phyloP scores from a whole-genome alignment of 2,797 vertebrate genomes.

The Leucoraja ocellata region DNA sequence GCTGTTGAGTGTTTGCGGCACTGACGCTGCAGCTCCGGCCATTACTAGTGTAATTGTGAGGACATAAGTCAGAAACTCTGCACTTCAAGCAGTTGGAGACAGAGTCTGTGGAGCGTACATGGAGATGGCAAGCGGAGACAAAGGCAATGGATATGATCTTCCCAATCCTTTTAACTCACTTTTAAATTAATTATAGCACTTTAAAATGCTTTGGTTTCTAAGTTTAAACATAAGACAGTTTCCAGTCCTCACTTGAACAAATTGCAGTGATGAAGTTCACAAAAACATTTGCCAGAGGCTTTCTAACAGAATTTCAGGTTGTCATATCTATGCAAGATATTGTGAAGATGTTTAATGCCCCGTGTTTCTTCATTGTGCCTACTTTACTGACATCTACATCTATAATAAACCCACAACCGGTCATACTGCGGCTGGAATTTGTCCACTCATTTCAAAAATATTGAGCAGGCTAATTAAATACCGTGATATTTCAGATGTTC shows the following conservation, averaged over 20 bases:
- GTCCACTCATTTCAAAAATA: background rate
- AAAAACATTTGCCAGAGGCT: background rate
- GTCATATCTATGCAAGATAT: background rate
- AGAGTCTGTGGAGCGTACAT: background rate
- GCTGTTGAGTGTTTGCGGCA: too few species aligned
- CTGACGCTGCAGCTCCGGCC: too few species aligned
- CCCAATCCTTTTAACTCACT: background rate
- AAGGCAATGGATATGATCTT: background rate
- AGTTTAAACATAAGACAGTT: background rate
- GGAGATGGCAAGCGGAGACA: background rate
- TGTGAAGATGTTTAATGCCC: background rate
- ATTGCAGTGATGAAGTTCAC: background rate
- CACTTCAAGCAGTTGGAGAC: background rate
- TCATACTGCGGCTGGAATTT: background rate
- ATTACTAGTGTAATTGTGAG: too few species aligned
- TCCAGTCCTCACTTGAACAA: background rate
- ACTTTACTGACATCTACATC: background rate
- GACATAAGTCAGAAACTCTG: too few species aligned
- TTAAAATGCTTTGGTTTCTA: background rate
- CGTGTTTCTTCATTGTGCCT: background rate
- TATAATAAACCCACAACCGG: background rate
- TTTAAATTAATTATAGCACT: background rate
- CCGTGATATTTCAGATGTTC: background rate
- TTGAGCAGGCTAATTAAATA: background rate
- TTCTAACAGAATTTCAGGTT: background rate